Evolutionary conservation across 2,888 invertebrate genomes (phyloP), one percentile per base, ranked within the genome.

Genomic region (Parnassius smintheus): DNA sequence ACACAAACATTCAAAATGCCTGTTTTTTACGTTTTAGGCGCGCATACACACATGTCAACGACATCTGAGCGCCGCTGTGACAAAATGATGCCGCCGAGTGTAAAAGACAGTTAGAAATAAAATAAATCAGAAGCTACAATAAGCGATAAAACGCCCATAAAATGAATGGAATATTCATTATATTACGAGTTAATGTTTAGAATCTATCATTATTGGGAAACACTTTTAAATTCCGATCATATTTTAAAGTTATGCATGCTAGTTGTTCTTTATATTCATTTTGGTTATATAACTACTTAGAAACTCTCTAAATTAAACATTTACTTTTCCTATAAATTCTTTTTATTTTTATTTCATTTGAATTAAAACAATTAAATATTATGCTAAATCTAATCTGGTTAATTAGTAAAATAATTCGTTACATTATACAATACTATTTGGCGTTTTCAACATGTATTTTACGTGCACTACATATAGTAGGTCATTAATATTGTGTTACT

Each of bases 1-100:
- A 54, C 41, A 45, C 45, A 53, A 18, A 18, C 25, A 53, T 46
- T 41, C 35, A 46, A 54, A 48, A 54, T 48, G 49, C 41, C 25
- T 49, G 42, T 48, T 48, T 55, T 56, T 61, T 50, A 50, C 44
- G 25, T 50, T 44, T 42, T 61, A 22, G 49, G 12, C 22, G 22
- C 44, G 49, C 60, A 55, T 55, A 25, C 60, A 55, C 60, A 22
- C 44, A 42, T 60, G 60, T 60, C 60, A 49, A 60, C 48, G 49
- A 50, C 50, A 61, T 56, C 44, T 56, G 44, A 56, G 44, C 44
- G 42, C 8, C 11, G 10, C 18, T 50, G 44, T 61, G 11, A 52
- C 51, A 9, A 13, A 55, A 61, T 56, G 35, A 51, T 25, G 58
- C 42, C 51, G 45, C 52, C 10, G 22, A 56, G 46, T 48, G 41